Evolutionary conservation across 1,140 invertebrate genomes (phyloP).

Genomic region (Papilio xuthus): DNA sequence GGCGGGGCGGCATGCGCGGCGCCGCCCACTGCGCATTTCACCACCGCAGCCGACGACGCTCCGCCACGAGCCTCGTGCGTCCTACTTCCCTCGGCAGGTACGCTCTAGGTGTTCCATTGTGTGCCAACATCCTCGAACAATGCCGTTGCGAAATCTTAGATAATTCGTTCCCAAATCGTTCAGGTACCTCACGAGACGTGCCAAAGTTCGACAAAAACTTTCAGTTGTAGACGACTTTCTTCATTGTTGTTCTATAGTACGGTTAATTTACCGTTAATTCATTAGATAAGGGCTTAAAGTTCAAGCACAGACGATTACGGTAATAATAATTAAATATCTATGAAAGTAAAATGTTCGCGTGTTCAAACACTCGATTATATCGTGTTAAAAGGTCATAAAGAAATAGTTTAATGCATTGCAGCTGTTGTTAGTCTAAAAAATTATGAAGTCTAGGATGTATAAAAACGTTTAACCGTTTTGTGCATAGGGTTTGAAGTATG

Average conservation of each 20-base stretch:
- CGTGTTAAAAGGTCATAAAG: slow-evolving; percentile 33
- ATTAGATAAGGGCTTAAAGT: slow-evolving; percentile 28
- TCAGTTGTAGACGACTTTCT: background rate
- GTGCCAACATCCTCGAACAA: slow-evolving; percentile 69
- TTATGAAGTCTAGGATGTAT: slow-evolving; percentile 1
- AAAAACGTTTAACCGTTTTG: slow-evolving; percentile 21
- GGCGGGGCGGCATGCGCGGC: slow-evolving; percentile 75
- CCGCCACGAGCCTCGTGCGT: slow-evolving; percentile 67
- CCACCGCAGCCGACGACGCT: slow-evolving; percentile 57
- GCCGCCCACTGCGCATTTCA: slow-evolving; percentile 76
- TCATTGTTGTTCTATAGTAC: background rate
- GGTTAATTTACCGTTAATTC: slow-evolving; percentile 17
- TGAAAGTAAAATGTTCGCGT: slow-evolving; percentile 25
- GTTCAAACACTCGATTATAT: slow-evolving; percentile 18
- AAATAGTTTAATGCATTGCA: slow-evolving; percentile 35
- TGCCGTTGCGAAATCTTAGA: slow-evolving; percentile 74
- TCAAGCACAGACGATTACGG: slow-evolving; percentile 23
- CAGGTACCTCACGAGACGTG: slow-evolving; percentile 40
- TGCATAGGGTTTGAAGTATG: background rate
- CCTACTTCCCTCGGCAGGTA: slow-evolving; percentile 74
- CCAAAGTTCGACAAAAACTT: background rate
- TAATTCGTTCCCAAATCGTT: slow-evolving; percentile 61
- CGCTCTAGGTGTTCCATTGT: slow-evolving; percentile 77
- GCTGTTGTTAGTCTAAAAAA: slow-evolving; percentile 32
- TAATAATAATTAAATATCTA: slow-evolving; percentile 28